Percentiles rank a stretch among this genome's conserved stretches.
Evolutionary conservation across 1,140 invertebrate species (phyloP).

Genomic region (Sinella curviseta): DNA sequence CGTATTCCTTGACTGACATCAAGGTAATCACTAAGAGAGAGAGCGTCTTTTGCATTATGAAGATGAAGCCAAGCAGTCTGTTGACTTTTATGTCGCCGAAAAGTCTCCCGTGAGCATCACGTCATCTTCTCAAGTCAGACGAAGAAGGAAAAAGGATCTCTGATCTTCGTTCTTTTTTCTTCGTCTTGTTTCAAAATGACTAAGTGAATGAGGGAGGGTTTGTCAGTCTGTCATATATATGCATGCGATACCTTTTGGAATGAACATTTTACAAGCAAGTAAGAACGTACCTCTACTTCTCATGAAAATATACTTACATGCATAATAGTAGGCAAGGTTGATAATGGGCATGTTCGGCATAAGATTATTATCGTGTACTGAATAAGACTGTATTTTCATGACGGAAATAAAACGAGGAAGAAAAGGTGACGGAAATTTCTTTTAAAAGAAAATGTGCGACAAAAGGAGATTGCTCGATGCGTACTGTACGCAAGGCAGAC

Average conservation of each 20-base stretch:
- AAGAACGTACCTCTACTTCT: no score
- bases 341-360: neutral
- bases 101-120: constrained; percentile 35
- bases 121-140: constrained; percentile 3
- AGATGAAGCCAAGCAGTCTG: constrained; percentile 34
- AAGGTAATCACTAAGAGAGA: constrained; percentile 11
- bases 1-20: constrained; percentile 1
- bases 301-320: neutral
- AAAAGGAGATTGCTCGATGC: neutral
- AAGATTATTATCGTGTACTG: neutral
- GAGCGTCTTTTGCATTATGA: neutral
- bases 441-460: neutral
- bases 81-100: constrained; percentile 43
- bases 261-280: no score
- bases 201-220: constrained; percentile 19
- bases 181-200: constrained; percentile 6
- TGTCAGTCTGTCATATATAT: neutral
- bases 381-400: neutral
- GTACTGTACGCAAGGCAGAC: neutral
- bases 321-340: no score
- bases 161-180: neutral
- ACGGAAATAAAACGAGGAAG: neutral
- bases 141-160: neutral
- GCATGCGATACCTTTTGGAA: neutral
- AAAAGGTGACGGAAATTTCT: constrained; percentile 13